Base-by-base conservation (phyloP, 2,888 invertebrate genomes). In the Loripinus fragilis region DNA sequence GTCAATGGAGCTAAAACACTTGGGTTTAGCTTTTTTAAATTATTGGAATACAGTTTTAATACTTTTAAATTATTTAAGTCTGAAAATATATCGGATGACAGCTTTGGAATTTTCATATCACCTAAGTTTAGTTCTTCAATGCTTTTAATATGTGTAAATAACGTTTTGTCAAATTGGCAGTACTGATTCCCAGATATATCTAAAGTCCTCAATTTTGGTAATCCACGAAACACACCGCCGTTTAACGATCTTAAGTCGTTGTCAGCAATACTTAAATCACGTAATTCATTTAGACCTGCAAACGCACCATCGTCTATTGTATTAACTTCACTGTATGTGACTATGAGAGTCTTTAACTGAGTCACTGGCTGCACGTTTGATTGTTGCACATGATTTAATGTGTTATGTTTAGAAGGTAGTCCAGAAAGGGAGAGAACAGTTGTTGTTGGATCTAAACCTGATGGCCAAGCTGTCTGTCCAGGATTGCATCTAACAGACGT, bases 11-110 rank as follows among this genome's bases (percentile, higher is more conserved):
- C 30, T 30, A 88, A 76, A 5, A 85, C 45, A 30, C 77, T 74
- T 15, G 78, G 78, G 25, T 70, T 74, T 28, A 87, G 41, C 17
- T 69, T 55, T 20, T 76, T 70, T 10, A 88, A 41, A 20, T 76
- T 71, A 38, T 87, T 85, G 7, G 79, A 76, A 66, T 85, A 77
- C 12, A 88, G 64, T 77, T 85, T 85, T 50, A 88, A 66, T 30
- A 78, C 72, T 41, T 75, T 73, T 45, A 88, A 64, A 17, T 80
- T 74, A 20, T 68, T 69, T 8, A 86, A 55, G 23, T 76, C 70
- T 15, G 71, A 41, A 60, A 88, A 87, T 33, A 81, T 64, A n/a
- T 78, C 71, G 33, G 71, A 55, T 12, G 76, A 38, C 12, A 87
- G 38, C 23, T 30, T 60, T n/a, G 65, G 65, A 30, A 85, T 65